phyloP scores from a whole-genome alignment of 2,888 invertebrate species.

The Chaetogeoica ovagalla region DNA sequence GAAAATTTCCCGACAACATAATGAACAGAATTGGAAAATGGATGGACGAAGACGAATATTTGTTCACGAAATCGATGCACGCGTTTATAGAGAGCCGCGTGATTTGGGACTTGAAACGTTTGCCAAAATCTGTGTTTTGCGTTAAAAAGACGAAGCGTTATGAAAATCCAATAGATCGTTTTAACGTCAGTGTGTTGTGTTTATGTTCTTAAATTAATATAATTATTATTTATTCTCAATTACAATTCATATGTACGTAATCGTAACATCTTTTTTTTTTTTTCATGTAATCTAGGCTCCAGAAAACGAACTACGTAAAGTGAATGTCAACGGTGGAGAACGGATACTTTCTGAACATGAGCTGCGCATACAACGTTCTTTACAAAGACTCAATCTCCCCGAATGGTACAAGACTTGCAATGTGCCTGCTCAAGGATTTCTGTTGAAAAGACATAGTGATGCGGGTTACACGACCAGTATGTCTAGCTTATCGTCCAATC shows the following conservation, averaged over 20 bases:
- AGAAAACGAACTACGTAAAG: conserved; percentile 89
- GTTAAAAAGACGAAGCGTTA: conserved; percentile 30
- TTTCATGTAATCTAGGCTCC: conserved; percentile 74
- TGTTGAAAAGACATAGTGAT: conserved; percentile 76
- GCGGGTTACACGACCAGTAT: conserved; percentile 74
- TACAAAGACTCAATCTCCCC: conserved; percentile 91
- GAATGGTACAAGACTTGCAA: conserved; percentile 88
- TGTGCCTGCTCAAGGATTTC: conserved; percentile 77
- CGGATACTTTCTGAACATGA: conserved; percentile 91
- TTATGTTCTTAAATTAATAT: not conserved
- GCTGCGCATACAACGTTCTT: conserved; percentile 86
- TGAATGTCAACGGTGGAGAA: conserved; percentile 65
- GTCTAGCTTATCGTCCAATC: conserved; percentile 59
- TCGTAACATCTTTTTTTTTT: not conserved
- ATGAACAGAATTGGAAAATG: conserved; percentile 32
- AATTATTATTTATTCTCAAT: not conserved
- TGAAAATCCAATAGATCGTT: conserved; percentile 17
- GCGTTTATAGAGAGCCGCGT: conserved; percentile 45
- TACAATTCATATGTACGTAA: not conserved
- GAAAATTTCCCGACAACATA: not conserved
- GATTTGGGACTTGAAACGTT: conserved; percentile 44
- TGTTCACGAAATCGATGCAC: conserved; percentile 48
- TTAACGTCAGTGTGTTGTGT: conserved; percentile 17
- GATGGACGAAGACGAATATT: conserved; percentile 41
- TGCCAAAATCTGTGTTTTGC: conserved; percentile 40